A percentile compares a stretch with the other conserved stretches of the same genome.
These are phyloP conservation scores for Andinoacara biseriatus DNA, from an alignment of 2,113 vertebrate species.

Conservation along the genomic window DNA sequence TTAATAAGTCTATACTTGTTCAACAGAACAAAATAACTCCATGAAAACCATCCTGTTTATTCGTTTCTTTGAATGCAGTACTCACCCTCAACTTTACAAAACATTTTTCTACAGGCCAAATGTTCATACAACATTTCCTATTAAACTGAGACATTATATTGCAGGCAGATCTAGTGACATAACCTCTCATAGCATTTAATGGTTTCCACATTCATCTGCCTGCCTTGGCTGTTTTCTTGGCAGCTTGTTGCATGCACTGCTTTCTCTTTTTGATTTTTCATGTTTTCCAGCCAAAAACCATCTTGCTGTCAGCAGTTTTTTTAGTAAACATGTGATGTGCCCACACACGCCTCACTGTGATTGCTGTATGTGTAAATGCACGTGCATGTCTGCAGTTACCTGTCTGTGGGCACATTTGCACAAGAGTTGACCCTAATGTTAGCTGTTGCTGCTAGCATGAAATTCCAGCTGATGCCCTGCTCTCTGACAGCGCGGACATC, in stretches of 20 bases:
- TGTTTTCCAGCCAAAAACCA: background rate
- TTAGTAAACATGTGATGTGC: no score
- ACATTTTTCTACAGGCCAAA: background rate
- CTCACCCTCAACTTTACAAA: background rate
- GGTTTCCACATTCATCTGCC: background rate
- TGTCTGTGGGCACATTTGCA: background rate
- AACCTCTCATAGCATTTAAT: background rate
- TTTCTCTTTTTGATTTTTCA: slow-evolving; percentile 1
- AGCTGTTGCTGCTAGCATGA: no score
- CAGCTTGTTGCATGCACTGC: background rate
- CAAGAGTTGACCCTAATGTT: background rate
- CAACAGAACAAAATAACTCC: no score
- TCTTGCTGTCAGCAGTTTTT: background rate
- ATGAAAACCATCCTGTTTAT: background rate
- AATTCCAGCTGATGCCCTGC: background rate
- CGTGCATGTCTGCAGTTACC: background rate
- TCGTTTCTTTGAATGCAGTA: background rate
- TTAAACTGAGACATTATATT: background rate
- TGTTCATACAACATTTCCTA: background rate
- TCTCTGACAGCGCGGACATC: background rate
- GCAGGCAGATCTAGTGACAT: no score
- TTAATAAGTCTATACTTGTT: background rate
- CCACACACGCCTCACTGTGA: no score
- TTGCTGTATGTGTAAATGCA: background rate
- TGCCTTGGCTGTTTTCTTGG: background rate